Evolutionary conservation across 2,888 invertebrate genomes (phyloP).

Genomic region (Pemphredon lugubris): DNA sequence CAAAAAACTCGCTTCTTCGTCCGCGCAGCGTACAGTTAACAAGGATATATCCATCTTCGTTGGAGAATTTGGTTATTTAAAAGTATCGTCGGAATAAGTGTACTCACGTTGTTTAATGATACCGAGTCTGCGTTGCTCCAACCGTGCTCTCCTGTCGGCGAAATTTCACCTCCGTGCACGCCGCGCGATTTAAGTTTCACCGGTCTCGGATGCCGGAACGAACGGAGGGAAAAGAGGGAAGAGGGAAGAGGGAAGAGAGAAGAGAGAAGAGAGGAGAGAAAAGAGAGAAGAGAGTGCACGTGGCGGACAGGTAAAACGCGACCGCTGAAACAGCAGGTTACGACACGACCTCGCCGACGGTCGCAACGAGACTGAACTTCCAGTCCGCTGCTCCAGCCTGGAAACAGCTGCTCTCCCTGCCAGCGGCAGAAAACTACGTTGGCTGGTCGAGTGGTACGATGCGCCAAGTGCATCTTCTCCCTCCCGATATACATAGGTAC

Average conservation of each 20-base stretch:
- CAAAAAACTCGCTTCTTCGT: no score
- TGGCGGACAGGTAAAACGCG: conserved; percentile 43
- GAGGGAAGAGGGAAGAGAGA: not conserved
- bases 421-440: conserved; percentile 54
- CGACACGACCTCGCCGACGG: conserved; percentile 66
- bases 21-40: no score
- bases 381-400: conserved; percentile 62
- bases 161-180: no score
- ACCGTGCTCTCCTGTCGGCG: no score
- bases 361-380: conserved; percentile 69
- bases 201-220: no score
- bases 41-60: no score
- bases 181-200: no score
- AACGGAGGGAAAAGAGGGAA: not conserved
- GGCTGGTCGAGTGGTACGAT: conserved; percentile 34
- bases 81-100: no score
- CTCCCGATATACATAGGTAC: conserved; percentile 31
- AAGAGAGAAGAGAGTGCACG: conserved; percentile 39
- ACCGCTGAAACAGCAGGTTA: conserved; percentile 32
- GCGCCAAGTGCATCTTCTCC: conserved; percentile 59
- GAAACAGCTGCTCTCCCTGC: conserved; percentile 66
- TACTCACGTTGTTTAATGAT: no score
- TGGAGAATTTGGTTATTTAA: no score
- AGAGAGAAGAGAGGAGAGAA: not conserved
- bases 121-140: no score